Percentiles rank a stretch among this genome's conserved stretches.
phyloP scores from a whole-genome alignment of 2,888 invertebrate genomes.

The Acronicta alni region DNA sequence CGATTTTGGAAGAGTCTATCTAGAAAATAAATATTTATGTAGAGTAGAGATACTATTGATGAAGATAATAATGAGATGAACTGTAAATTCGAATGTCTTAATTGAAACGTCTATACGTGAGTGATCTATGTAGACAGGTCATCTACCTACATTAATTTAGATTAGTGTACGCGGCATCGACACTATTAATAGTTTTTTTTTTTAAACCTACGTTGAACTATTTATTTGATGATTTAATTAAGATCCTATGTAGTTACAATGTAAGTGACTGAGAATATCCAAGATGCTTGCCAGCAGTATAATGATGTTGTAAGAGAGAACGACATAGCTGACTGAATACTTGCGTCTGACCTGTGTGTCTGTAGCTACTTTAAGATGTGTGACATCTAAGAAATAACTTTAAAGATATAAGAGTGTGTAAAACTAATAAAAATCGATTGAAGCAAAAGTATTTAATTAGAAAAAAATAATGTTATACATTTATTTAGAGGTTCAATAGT shows the following conservation, averaged over 20 bases:
- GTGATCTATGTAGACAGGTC: constrained; percentile 46
- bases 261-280: constrained; percentile 40
- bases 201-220: constrained; percentile 41
- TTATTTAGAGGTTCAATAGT: no score
- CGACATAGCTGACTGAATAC: constrained; percentile 27
- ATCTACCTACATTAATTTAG: constrained; percentile 46
- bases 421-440: no score
- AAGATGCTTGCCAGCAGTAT: constrained; percentile 27
- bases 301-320: background rate
- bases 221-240: constrained; percentile 46
- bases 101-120: constrained; percentile 20
- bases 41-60: background rate
- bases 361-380: no score
- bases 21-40: no score
- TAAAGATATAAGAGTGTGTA: no score
- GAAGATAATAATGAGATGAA: constrained; percentile 2
- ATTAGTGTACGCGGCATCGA: constrained; percentile 41
- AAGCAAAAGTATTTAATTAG: no score
- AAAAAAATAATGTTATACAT: no score
- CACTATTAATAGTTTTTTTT: constrained; percentile 29
- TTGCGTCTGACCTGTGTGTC: constrained; percentile 22
- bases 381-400: no score
- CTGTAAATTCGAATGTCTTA: constrained; percentile 17
- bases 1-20: no score
- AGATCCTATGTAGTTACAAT: constrained; percentile 40